phyloP scores from a whole-genome alignment of 2,797 vertebrate species.

The Hapalemur alaotrensis region DNA sequence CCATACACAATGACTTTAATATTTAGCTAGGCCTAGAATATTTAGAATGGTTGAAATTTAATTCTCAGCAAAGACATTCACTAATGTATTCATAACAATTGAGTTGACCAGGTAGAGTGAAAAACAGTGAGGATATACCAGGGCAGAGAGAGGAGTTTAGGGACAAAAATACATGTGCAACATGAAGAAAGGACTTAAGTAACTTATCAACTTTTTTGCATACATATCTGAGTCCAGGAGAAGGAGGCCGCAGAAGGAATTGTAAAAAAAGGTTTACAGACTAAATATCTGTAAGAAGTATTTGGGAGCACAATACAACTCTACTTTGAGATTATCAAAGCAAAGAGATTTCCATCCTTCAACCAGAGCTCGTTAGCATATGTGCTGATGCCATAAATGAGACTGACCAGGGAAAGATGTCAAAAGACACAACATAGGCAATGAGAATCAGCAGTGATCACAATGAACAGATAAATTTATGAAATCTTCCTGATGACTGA shows the following conservation, averaged over 20 bases:
- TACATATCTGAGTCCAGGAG: not conserved
- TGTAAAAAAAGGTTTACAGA: not conserved
- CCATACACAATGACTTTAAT: not conserved
- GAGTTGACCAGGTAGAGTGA: not conserved
- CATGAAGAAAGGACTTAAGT: not conserved
- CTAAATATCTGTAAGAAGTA: not conserved
- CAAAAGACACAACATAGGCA: not conserved
- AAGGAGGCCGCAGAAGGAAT: not conserved
- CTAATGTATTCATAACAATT: not conserved
- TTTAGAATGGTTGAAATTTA: not conserved
- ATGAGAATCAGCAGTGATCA: not conserved
- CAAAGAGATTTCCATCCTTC: not conserved
- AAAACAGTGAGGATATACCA: not conserved
- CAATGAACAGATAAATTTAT: not conserved
- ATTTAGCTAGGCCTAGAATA: not conserved
- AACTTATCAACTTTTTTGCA: not conserved
- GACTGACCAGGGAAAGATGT: not conserved
- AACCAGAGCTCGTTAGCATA: not conserved
- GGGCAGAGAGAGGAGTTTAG: not conserved
- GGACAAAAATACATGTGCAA: not conserved
- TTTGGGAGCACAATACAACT: not conserved
- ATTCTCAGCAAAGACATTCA: not conserved
- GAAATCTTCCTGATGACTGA: not conserved
- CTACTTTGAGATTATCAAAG: not conserved
- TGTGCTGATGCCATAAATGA: not conserved